These are phyloP conservation scores for Karalla daura DNA, from an alignment of 2,797 vertebrate species.

Conservation along the genomic window DNA sequence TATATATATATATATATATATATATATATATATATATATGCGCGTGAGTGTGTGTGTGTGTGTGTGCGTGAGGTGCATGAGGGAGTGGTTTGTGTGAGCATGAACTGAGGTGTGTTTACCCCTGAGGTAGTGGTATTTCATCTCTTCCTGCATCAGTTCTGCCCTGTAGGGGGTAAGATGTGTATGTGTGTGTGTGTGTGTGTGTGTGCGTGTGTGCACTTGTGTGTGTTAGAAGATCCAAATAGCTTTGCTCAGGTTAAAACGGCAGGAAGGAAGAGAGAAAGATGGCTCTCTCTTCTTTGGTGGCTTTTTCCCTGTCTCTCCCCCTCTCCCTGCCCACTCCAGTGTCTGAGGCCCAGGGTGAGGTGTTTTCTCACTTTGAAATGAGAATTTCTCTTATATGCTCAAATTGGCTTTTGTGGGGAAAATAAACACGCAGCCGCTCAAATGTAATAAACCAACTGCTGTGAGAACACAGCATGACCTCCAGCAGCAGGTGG, in stretches of 20 bases:
- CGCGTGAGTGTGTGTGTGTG: slow-evolving; percentile 10
- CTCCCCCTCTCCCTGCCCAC: background rate
- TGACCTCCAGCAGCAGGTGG: background rate
- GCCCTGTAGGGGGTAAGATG: slow-evolving; percentile 69
- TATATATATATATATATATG: slow-evolving; percentile 36
- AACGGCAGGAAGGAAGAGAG: slow-evolving; percentile 54
- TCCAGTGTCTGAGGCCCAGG: background rate
- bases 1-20: slow-evolving; percentile 37
- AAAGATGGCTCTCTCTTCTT: slow-evolving; percentile 10
- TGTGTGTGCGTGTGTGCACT: slow-evolving; percentile 4
- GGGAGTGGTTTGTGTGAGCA: slow-evolving; percentile 48
- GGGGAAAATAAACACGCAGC: background rate
- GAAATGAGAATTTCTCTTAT: slow-evolving; percentile 13
- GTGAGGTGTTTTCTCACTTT: background rate
- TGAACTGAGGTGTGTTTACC: slow-evolving; percentile 80
- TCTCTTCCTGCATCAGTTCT: slow-evolving; percentile 79
- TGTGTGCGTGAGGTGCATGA: slow-evolving; percentile 25
- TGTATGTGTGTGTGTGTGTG: slow-evolving; percentile 38
- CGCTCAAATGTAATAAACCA: background rate
- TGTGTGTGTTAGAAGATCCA: slow-evolving; percentile 44
- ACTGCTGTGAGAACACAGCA: background rate
- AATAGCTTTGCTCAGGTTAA: slow-evolving; percentile 64
- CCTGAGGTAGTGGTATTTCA: slow-evolving; percentile 80
- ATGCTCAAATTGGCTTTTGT: background rate
- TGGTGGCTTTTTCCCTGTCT: background rate